Conservation (phyloP, 1,140 invertebrate species). For the Drosophila hydei region DNA sequence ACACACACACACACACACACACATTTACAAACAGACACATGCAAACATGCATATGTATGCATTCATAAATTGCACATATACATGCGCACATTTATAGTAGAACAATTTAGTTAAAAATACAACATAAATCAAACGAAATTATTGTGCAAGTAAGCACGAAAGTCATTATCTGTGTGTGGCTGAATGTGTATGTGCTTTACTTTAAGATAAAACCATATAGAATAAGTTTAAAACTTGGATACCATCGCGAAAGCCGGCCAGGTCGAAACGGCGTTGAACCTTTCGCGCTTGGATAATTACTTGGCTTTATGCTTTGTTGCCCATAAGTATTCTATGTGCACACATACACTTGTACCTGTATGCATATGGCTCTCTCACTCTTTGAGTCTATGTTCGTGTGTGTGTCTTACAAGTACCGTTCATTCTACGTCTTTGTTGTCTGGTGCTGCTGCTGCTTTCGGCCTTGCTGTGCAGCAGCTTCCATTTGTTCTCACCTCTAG, state of each 20-base stretch:
- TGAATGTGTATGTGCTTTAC: background rate
- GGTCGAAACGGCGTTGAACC: conserved; percentile 62
- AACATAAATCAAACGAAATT: conserved; percentile 50
- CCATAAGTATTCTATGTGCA: conserved; percentile 25
- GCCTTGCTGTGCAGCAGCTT: conserved; percentile 54
- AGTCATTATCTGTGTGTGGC: conserved; percentile 26
- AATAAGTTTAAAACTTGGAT: conserved; percentile 21
- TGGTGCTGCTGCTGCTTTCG: conserved; percentile 46
- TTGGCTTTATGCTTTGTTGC: conserved; percentile 58
- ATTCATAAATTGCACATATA: conserved; percentile 20
- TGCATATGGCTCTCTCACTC: background rate
- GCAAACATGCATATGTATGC: conserved; percentile 3
- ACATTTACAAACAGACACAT: conserved; percentile 1
- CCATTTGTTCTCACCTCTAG: conserved; percentile 41
- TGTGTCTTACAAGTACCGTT: conserved; percentile 34
- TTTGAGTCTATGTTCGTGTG: conserved; percentile 37
- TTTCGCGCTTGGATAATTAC: conserved; percentile 74
- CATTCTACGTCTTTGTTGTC: conserved; percentile 67
- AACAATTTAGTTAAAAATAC: conserved; percentile 54
- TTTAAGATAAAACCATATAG: conserved; percentile 37
- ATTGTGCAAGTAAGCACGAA: conserved; percentile 5
- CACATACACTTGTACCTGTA: conserved; percentile 4
- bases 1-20: background rate
- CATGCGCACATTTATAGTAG: conserved; percentile 38
- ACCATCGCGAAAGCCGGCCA: conserved; percentile 46